Conservation (phyloP, 2,113 vertebrate genomes). For the Pollachius pollachius region DNA sequence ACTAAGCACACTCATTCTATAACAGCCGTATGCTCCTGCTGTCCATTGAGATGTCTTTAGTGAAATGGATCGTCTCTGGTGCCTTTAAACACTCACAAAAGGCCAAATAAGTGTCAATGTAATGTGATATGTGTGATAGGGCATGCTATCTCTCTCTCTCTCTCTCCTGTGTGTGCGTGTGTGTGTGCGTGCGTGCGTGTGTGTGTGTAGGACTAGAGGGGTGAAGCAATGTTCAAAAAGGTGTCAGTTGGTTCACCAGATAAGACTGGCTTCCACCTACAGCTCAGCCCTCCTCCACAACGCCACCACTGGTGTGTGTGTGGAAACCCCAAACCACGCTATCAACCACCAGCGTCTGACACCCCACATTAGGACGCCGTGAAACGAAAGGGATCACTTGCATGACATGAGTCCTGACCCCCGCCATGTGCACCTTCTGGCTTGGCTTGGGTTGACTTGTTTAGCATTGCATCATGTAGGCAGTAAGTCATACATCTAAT, state of each 20-base stretch:
- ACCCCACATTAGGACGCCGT: constrained; percentile 28
- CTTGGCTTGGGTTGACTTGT: not conserved
- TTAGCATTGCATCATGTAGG: not conserved
- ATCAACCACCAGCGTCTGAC: constrained; percentile 2
- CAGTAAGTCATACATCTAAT: no score
- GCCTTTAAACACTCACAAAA: no score
- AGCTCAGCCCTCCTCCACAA: constrained; percentile 8
- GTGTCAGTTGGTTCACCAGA: constrained; percentile 64
- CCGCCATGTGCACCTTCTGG: not conserved
- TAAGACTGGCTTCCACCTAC: constrained; percentile 54
- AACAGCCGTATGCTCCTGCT: no score
- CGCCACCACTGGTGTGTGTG: not conserved
- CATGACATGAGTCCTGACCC: constrained; percentile 17
- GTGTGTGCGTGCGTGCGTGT: not conserved
- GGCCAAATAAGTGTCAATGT: no score
- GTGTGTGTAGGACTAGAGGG: not conserved
- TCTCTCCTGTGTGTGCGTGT: no score
- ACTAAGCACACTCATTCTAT: no score
- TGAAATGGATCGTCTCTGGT: no score
- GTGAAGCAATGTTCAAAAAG: constrained; percentile 38
- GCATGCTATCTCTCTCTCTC: no score
- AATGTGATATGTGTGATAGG: no score
- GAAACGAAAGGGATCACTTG: constrained; percentile 38
- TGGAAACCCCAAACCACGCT: no score
- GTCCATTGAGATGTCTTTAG: no score